Conservation (phyloP, 2,888 invertebrate species). For the Troilus luridus region DNA sequence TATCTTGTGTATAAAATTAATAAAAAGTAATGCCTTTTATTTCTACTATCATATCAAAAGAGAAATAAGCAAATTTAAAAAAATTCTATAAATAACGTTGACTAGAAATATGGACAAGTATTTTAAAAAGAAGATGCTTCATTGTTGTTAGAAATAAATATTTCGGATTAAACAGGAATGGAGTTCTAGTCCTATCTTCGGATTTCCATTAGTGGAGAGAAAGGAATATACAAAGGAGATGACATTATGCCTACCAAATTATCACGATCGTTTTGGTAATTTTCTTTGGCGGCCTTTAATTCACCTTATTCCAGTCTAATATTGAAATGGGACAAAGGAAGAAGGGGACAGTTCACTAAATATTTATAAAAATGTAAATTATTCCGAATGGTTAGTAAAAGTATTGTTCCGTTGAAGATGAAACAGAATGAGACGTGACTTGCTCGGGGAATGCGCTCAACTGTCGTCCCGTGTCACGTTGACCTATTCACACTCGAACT, state of each 20-base stretch:
- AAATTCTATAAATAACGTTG: too few relatives aligned
- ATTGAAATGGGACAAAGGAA: not conserved
- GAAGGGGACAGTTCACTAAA: constrained; percentile 38
- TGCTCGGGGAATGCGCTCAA: not conserved
- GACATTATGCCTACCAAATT: not conserved
- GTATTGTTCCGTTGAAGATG: constrained; percentile 18
- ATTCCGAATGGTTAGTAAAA: constrained; percentile 15
- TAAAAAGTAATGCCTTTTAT: too few relatives aligned
- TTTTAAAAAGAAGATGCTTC: too few relatives aligned
- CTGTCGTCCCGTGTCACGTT: not conserved
- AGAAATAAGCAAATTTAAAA: too few relatives aligned
- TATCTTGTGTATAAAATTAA: too few relatives aligned
- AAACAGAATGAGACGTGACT: constrained; percentile 47
- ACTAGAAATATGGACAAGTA: too few relatives aligned
- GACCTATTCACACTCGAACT: constrained; percentile 20
- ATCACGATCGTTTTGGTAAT: not conserved
- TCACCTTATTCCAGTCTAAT: not conserved
- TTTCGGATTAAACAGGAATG: too few relatives aligned
- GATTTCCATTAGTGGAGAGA: too few relatives aligned
- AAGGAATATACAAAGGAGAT: too few relatives aligned
- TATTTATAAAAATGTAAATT: constrained; percentile 19
- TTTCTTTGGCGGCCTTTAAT: not conserved
- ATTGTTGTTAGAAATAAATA: too few relatives aligned
- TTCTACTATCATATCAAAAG: too few relatives aligned
- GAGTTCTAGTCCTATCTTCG: too few relatives aligned